Base-by-base conservation (phyloP, 2,888 invertebrate species). In the Hipparchia sbordonii region DNA sequence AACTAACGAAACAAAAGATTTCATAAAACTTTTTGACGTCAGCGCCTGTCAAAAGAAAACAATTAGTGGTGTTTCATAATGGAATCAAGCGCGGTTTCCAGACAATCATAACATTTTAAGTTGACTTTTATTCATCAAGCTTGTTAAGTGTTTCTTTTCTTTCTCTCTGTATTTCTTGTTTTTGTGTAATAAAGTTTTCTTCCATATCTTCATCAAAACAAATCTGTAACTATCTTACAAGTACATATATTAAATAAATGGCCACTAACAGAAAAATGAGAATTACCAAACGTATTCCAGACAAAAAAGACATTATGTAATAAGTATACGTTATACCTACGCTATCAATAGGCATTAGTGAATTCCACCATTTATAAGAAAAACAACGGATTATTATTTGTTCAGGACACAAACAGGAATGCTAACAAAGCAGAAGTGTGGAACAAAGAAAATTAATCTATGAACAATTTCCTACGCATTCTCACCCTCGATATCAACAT, bases 401-500 rank as follows among this genome's bases (percentile, higher is more conserved):
- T 51, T 13, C 7, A 13, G 4, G 46, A 48, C 63, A 48, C 62
- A 67, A 67, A 73, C 45, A 74, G 23, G 73, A 77, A 72, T 75
- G 71, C 72, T 67, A 69, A 68, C 52, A 71, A 73, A 70, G 74
- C 76, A 73, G 70, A 59, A 74, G 52, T 63, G 73, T n/a, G 75
- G 77, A 78, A 77, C 72, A 79, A 79, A 77, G 75, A 78, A 75
- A 79, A 67, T 74, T 76, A 76, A 67, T 75, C 73, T 76, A 75
- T 74, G 76, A 76, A 76, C 78, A 75, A 79, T 81, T 79, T 79
- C 74, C 79, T 77, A 62, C 73, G 78, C 78, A 78, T 81, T 79
- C 77, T 77, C 77, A 73, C 72, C 59, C 72, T 66, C 70, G 72
- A 74, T 77, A 75, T 76, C 70, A 69, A 67, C 12, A 65, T 54